A percentile compares a stretch with the other conserved stretches of the same genome.
Conservation (phyloP, 2,888 invertebrate genomes). For the Acanthopleura granulata region DNA sequence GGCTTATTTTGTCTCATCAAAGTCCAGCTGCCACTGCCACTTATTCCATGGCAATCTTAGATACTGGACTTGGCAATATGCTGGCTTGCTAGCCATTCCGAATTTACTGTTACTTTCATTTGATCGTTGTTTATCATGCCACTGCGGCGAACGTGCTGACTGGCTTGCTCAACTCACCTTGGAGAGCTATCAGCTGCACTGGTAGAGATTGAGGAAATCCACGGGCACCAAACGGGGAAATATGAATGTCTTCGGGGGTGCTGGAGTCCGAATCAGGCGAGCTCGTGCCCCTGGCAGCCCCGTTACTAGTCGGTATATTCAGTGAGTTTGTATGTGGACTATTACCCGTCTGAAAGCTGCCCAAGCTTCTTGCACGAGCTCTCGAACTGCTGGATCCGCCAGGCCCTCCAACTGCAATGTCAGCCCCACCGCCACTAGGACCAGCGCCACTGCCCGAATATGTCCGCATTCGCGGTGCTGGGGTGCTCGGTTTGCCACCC, state of each 20-base stretch:
- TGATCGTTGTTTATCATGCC: no score
- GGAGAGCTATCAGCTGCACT: constrained; percentile 64
- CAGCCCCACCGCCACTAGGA: constrained; percentile 44
- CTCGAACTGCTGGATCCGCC: constrained; percentile 45
- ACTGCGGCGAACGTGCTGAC: not conserved
- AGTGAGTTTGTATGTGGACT: constrained; percentile 44
- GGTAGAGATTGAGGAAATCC: constrained; percentile 60
- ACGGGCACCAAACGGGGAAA: constrained; percentile 29
- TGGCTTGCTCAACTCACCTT: constrained; percentile 47
- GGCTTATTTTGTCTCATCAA: no score
- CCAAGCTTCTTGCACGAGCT: constrained; percentile 60
- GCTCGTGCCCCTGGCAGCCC: constrained; percentile 52
- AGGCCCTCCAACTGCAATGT: constrained; percentile 41
- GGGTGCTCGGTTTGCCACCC: constrained; percentile 64
- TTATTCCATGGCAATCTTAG: no score
- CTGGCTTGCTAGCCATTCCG: no score
- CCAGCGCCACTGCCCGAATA: constrained; percentile 54
- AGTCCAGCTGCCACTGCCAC: no score
- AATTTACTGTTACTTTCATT: no score
- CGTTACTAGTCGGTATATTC: constrained; percentile 57
- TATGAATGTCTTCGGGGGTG: constrained; percentile 62
- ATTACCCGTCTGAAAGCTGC: constrained; percentile 51
- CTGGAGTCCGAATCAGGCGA: constrained; percentile 66
- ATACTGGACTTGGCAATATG: no score
- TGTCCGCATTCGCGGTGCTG: constrained; percentile 56